These are phyloP conservation scores for Drosophila equinoxialis DNA, from an alignment of 1,140 invertebrate genomes.

Conservation along the genomic window DNA sequence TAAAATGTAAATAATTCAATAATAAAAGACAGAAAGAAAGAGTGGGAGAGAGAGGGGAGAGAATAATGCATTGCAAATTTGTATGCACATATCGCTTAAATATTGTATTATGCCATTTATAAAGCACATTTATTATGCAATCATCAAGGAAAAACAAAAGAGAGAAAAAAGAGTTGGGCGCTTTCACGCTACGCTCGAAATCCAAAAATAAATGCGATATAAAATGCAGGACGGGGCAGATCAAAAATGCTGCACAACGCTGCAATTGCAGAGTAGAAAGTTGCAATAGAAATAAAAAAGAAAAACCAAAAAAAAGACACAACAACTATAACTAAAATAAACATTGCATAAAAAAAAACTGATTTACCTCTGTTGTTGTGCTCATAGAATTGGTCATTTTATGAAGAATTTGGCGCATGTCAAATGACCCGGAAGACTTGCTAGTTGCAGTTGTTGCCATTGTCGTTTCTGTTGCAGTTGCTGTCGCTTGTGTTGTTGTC, in stretches of 20 bases:
- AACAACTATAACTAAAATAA: slow-evolving; percentile 25
- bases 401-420: slow-evolving; percentile 33
- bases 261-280: slow-evolving; percentile 58
- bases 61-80: slow-evolving; percentile 15
- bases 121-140: slow-evolving; percentile 58
- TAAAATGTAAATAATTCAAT: slow-evolving; percentile 1
- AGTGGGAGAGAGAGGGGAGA: neutral
- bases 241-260: slow-evolving; percentile 25
- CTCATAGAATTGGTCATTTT: slow-evolving; percentile 51
- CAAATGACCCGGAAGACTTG: slow-evolving; percentile 60
- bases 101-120: slow-evolving; percentile 57
- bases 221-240: slow-evolving; percentile 54
- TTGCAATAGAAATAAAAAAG: slow-evolving; percentile 22
- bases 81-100: slow-evolving; percentile 42
- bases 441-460: slow-evolving; percentile 9
- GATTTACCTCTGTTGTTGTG: slow-evolving; percentile 47
- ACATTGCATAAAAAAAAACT: slow-evolving; percentile 53
- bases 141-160: slow-evolving; percentile 9
- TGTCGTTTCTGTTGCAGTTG: slow-evolving; percentile 27
- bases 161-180: slow-evolving; percentile 11
- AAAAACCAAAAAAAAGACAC: slow-evolving; percentile 29
- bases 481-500: slow-evolving; percentile 35
- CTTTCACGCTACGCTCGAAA: slow-evolving; percentile 73
- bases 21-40: neutral
- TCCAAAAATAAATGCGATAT: slow-evolving; percentile 57